Evolutionary conservation across 2,888 invertebrate species (phyloP).

Genomic region (Chrysodeixis includens): DNA sequence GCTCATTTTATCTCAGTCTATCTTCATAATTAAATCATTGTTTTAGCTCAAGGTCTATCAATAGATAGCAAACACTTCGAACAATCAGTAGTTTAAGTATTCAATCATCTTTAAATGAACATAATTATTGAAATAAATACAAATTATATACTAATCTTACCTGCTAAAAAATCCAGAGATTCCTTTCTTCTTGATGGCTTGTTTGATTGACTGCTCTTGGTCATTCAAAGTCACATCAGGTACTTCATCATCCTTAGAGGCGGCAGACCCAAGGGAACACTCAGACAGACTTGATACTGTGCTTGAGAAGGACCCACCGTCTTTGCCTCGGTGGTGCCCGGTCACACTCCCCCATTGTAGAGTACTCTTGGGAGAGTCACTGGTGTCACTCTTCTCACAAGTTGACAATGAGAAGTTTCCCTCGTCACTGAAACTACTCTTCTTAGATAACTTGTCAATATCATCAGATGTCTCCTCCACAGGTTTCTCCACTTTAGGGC

Average conservation of each 20-base stretch:
- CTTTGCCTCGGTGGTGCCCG: conserved; percentile 88
- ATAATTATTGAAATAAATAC: neutral
- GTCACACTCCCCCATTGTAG: conserved; percentile 85
- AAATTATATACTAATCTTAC: conserved; percentile 71
- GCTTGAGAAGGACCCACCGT: conserved; percentile 91
- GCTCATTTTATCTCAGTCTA: neutral
- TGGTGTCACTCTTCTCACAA: conserved; percentile 87
- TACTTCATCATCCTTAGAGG: conserved; percentile 86
- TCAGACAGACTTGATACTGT: conserved; percentile 93
- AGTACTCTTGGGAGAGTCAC: conserved; percentile 87
- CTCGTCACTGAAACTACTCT: conserved; percentile 87
- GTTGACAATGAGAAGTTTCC: conserved; percentile 86
- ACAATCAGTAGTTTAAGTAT: neutral
- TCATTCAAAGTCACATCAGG: conserved; percentile 67
- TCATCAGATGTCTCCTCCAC: conserved; percentile 76
- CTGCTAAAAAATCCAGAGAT: conserved; percentile 90
- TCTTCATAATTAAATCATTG: neutral
- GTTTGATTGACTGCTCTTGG: conserved; percentile 70
- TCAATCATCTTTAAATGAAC: neutral
- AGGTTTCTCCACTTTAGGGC: conserved; percentile 80
- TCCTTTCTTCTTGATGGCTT: conserved; percentile 88
- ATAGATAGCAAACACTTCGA: neutral
- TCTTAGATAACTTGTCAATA: conserved; percentile 84
- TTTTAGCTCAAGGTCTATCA: neutral
- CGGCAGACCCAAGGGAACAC: conserved; percentile 90